These are phyloP conservation scores for Pipistrellus kuhlii DNA, from an alignment of 2,797 vertebrate genomes.

Conservation along the genomic window DNA sequence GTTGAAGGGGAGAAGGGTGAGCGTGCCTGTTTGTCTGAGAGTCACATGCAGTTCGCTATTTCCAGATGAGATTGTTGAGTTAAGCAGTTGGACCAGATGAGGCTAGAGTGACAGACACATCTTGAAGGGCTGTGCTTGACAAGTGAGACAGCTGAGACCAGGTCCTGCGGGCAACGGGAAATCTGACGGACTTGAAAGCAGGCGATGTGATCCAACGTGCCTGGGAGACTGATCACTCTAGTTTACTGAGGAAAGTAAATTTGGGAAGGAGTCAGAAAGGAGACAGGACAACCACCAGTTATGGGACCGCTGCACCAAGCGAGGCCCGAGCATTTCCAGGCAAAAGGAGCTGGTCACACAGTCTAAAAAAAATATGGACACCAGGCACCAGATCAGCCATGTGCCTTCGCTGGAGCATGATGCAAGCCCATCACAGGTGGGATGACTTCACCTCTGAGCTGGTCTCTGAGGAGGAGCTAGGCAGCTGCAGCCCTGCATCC, in stretches of 20 bases:
- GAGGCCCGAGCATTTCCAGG: background rate
- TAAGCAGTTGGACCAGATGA: background rate
- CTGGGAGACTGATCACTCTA: no score
- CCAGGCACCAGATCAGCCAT: no score
- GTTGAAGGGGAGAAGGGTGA: background rate
- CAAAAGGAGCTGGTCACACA: background rate
- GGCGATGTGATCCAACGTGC: background rate
- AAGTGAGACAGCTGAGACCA: background rate
- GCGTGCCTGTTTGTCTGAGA: background rate
- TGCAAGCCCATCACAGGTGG: background rate
- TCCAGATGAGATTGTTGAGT: background rate
- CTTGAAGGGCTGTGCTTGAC: background rate
- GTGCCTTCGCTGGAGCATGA: background rate
- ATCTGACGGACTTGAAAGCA: background rate
- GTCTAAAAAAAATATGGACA: background rate
- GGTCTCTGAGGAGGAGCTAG: background rate
- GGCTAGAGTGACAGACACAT: background rate
- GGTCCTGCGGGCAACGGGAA: background rate
- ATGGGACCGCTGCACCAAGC: background rate
- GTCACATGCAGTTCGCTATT: background rate
- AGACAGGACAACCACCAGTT: background rate
- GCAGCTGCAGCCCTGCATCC: background rate
- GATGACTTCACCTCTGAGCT: background rate
- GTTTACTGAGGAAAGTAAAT: background rate
- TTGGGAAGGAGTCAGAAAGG: background rate